Evolutionary conservation across 2,113 vertebrate genomes (phyloP), one percentile per base, ranked within the genome.

Genomic region (Onychorhynchus coronatus): DNA sequence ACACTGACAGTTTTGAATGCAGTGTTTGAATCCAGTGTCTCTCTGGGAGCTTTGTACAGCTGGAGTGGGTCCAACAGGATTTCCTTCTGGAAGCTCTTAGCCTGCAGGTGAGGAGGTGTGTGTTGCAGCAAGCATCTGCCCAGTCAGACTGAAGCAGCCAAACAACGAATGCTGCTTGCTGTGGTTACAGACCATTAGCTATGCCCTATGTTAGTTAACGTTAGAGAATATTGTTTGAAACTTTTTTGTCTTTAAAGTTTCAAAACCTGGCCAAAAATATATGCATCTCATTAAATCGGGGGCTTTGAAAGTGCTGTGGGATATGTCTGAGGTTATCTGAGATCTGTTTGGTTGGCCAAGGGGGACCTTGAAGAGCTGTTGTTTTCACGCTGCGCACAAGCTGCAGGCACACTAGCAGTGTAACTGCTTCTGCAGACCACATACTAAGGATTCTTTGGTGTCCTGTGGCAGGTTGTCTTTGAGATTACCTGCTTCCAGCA

Each of bases 1-100:
- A 14, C 31, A 7, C 63, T 1, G 1, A 20, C 30, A 19, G 30
- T 53, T 85, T 46, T 59, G 61, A 39, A 59, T 2, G 7, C 14
- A 12, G 49, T 30, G 33, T 0, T 74, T n/a, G n/a, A n/a, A n/a
- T n/a, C n/a, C n/a, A 8, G 31, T 28, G 1, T 65, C 81, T 63
- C 25, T 62, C 8, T 30, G 33, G 61, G 65, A 78, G 65, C 80
- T 81, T 78, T 0, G 0, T 79, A 58, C 58, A 33, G 24, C 72
- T 31, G 8, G 11, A 12, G 58, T 42, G 0, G 4, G 53, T 71
- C 72, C 63, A 17, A 67, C 30, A 11, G 59, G 58, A 19, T 74
- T 89, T 81, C 33, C 35, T 82, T 73, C 58, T 13, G 21, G 16
- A 42, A 56, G 56, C 39, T 42, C 31, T 39, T 17, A 23, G 78